phyloP scores from a whole-genome alignment of 2,888 invertebrate genomes.

The Microctonus aethiopoides region DNA sequence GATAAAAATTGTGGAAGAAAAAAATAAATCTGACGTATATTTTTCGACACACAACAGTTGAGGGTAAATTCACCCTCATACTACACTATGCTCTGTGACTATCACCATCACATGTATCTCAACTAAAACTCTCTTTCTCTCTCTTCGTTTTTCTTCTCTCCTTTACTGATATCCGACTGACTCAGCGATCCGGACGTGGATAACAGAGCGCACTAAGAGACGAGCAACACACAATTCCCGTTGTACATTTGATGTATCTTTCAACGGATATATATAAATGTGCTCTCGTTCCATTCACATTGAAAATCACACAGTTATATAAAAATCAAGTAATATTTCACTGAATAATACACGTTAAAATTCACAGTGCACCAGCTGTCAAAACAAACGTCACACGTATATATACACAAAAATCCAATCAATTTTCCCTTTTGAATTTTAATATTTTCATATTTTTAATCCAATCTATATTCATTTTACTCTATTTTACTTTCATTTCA shows the following conservation, averaged over 20 bases:
- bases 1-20: constrained; percentile 9
- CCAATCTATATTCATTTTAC: too few relatives aligned
- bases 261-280: constrained; percentile 5
- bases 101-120: constrained; percentile 22
- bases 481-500: too few relatives aligned
- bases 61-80: constrained; percentile 27
- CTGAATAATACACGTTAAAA: background rate
- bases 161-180: constrained; percentile 30
- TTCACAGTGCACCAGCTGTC: background rate
- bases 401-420: background rate
- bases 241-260: constrained; percentile 25
- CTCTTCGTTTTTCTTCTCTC: background rate
- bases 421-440: background rate
- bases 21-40: constrained; percentile 7
- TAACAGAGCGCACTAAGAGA: constrained; percentile 17
- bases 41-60: constrained; percentile 24
- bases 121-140: background rate
- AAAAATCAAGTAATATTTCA: background rate
- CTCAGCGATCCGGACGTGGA: constrained; percentile 32
- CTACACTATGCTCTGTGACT: constrained; percentile 24
- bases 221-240: constrained; percentile 22
- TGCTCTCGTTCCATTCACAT: background rate
- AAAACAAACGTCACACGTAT: too few relatives aligned
- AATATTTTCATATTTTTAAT: background rate
- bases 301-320: constrained; percentile 3